Evolutionary conservation across 1,140 invertebrate species (phyloP).

Genomic region (Meloidogyne exigua): DNA sequence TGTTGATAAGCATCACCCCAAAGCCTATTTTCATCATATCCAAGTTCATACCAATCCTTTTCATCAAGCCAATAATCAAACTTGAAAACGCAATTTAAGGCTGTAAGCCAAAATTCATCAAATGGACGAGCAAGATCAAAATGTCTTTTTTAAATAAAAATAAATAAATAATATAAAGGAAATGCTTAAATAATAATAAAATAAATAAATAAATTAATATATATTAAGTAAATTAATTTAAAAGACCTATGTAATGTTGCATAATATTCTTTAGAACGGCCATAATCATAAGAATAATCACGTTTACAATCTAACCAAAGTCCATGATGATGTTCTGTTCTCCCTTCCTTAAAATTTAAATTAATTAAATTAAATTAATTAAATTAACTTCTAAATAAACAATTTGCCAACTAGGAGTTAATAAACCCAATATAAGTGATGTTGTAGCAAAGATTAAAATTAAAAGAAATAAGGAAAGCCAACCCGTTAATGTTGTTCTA

Average conservation of each 20-base stretch:
- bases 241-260: constrained; percentile 58
- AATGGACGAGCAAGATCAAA: constrained; percentile 57
- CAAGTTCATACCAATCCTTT: constrained; percentile 62
- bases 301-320: constrained; percentile 62
- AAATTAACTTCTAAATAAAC: constrained; percentile 50
- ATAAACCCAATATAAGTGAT: constrained; percentile 43
- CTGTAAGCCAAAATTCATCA: constrained; percentile 59
- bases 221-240: not conserved
- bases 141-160: constrained; percentile 38
- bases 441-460: constrained; percentile 57
- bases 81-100: constrained; percentile 59
- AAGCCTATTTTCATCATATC: constrained; percentile 61
- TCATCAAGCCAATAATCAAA: constrained; percentile 64
- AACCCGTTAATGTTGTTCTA: constrained; percentile 16
- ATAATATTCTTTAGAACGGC: constrained; percentile 57
- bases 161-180: not conserved
- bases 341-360: constrained; percentile 52
- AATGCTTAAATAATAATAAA: no score
- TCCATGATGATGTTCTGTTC: constrained; percentile 62
- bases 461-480: constrained; percentile 50
- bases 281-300: constrained; percentile 62
- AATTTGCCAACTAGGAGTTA: constrained; percentile 59
- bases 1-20: constrained; percentile 63
- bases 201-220: not conserved
- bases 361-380: constrained; percentile 1